Base-by-base conservation (phyloP, 2,888 invertebrate genomes). In the Glyphotaelius pellucidus region DNA sequence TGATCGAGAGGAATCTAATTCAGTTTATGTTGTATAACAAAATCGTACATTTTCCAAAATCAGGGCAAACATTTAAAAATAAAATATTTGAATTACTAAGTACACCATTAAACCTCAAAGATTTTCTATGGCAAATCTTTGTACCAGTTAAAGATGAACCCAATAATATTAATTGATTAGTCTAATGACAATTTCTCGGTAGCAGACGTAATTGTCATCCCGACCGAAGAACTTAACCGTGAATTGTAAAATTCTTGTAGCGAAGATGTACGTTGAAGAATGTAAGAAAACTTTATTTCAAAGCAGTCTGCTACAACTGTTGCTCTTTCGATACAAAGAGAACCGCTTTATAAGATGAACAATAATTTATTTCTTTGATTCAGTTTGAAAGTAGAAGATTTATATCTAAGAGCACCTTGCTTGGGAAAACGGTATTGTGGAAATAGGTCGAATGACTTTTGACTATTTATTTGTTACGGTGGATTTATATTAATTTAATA, bases 161-260 rank as follows among this genome's bases (percentile, higher is more conserved):
- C 47, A 38, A 14, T n/a, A n/a, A n/a, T 35, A 42, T 9, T 15
- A 35, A 42, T n/a, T 86, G 42, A 86, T 35, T 42, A 25, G 25
- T 86, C 25, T n/a, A 42, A 42, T 42, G 42, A 9, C 2, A 86
- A 86, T 86, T 86, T 86, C 47, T 30, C 86, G 86, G 86, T 42
- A 47, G 86, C 4, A 35, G 42, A 30, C 86, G 86, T 9, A 35
- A 86, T 86, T 47, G 86, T 38, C 47, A 47, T 47, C 47, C 25
- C 35, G 25, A 42, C 47, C 42, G 47, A 86, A 86, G 86, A 47
- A 86, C 42, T 42, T 86, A 84, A 84, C 84, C 84, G 38, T 85
- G 85, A 86, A 42, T 30, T 30, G 86, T 47, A 86, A 38, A 86
- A 85, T 38, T 67, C 52, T 67, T 25, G 47, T 47, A 30, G 86